A percentile compares a stretch with the other conserved stretches of the same genome.
Evolutionary conservation across 2,113 vertebrate genomes (phyloP).

Genomic region (Indicator indicator): DNA sequence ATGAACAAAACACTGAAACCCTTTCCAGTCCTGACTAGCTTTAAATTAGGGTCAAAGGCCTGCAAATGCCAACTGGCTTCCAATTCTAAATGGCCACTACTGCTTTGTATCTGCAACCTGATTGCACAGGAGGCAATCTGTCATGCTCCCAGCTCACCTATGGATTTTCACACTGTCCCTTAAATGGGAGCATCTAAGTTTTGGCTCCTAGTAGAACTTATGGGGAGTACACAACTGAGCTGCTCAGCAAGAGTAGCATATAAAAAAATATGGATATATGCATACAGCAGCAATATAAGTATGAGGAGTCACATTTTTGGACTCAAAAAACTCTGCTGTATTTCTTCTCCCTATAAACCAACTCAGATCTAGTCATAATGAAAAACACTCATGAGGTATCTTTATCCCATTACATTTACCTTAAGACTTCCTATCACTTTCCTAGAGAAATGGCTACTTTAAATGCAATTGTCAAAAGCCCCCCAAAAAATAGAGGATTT

Average conservation of each 20-base stretch:
- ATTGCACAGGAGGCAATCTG: fast-evolving
- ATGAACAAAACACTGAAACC: not conserved
- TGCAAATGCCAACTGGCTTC: not conserved
- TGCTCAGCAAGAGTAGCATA: not conserved
- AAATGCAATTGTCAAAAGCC: not conserved
- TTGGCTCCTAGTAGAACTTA: not conserved
- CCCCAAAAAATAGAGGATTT: not conserved
- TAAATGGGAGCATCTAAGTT: not conserved
- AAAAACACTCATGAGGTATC: not conserved
- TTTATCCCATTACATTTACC: not conserved
- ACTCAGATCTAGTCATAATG: not conserved
- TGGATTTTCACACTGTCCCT: fast-evolving
- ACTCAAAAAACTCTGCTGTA: not conserved
- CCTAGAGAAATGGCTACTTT: not conserved
- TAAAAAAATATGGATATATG: not conserved
- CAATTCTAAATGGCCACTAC: not conserved
- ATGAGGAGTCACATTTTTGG: not conserved
- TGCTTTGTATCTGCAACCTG: not conserved
- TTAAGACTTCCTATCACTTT: not conserved
- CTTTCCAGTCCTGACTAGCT: not conserved
- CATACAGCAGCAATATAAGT: not conserved
- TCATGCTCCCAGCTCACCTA: not conserved
- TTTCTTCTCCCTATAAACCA: not conserved
- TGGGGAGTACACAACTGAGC: not conserved
- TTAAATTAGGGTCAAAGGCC: not conserved